Conservation (phyloP, 35 echinoderm and acorn worm genomes). For the Lytechinus pictus region DNA sequence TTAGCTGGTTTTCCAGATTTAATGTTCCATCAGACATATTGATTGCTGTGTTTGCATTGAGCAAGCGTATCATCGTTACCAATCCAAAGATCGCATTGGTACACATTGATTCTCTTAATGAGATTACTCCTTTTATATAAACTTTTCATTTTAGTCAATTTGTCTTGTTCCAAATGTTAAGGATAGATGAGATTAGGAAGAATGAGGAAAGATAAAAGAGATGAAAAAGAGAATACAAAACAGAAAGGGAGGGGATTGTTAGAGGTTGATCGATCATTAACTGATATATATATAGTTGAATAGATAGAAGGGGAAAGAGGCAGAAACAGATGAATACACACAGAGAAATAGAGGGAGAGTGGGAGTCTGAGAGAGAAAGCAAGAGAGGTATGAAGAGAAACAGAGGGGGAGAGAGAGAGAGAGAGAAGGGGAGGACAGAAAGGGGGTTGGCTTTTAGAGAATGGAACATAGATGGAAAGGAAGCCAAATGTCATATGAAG, state of each 20-base stretch:
- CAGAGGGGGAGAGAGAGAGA: not conserved
- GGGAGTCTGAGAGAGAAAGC: not conserved
- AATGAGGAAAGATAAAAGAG: not conserved
- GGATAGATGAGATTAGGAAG: not conserved
- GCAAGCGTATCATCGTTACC: not conserved
- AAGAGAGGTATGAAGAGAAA: not conserved
- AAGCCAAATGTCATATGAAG: not conserved
- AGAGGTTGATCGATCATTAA: no score
- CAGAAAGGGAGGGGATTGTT: not conserved
- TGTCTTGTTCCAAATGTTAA: not conserved
- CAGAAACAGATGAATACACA: not conserved
- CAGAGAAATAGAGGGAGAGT: not conserved
- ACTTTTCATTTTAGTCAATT: not conserved
- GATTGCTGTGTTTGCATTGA: not conserved
- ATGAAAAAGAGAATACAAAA: not conserved
- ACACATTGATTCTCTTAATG: not conserved
- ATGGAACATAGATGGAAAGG: not conserved
- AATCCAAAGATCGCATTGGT: not conserved
- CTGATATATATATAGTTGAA: no score
- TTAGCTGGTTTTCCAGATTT: not conserved
- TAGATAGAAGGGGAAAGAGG: not conserved
- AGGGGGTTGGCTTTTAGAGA: not conserved
- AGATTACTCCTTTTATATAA: not conserved
- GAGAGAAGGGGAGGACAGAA: not conserved
- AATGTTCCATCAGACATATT: constrained; percentile 13